Base-by-base conservation (phyloP, 2,797 vertebrate species). In the Hydrophis major region DNA sequence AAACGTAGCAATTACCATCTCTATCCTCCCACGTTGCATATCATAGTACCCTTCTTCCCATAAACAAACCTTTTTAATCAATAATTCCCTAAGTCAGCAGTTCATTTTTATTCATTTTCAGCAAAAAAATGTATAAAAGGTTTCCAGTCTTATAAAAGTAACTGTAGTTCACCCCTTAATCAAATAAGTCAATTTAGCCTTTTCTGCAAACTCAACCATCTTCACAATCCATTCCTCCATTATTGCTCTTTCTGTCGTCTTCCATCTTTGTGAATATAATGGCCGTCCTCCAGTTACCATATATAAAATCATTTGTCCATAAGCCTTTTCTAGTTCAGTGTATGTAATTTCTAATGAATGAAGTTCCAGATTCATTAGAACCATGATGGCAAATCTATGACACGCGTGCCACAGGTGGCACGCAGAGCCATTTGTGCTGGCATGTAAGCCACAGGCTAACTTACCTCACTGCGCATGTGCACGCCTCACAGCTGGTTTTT, bases 101-200 rank as follows among this genome's bases (percentile, higher is more conserved):
- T 86, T 55, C 59, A 63, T 22, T 11, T 91, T 91, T 74, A 93
- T 6, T 56, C 6, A 27, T 53, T 0, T 87, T 93, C 8, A 22
- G 94, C 93, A 86, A 93, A 92, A 89, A 89, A 69, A 69, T n/a
- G 47, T 93, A 61, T 42, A 59, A 92, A 95, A 88, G 91, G 3
- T 78, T 78, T 78, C 37, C 74, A 78, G 37, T 25, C 74, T 78
- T 78, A 78, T 78, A 78, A 47, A 78, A 78, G 74, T 78, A 78
- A 78, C 20, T 42, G 18, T 42, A 42, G 74, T 78, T 42, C 37
- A 22, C 37, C 42, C 20, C 74, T 78, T 78, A 78, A 78, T 78
- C 74, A 78, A 78, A 78, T 42, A 78, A 78, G 74, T 78, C 74
- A 78, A 42, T 78, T 42, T 78, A 78, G 74, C 16, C 37, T 42